phyloP scores from a whole-genome alignment of 2,113 vertebrate species.

The Propithecus coquereli region DNA sequence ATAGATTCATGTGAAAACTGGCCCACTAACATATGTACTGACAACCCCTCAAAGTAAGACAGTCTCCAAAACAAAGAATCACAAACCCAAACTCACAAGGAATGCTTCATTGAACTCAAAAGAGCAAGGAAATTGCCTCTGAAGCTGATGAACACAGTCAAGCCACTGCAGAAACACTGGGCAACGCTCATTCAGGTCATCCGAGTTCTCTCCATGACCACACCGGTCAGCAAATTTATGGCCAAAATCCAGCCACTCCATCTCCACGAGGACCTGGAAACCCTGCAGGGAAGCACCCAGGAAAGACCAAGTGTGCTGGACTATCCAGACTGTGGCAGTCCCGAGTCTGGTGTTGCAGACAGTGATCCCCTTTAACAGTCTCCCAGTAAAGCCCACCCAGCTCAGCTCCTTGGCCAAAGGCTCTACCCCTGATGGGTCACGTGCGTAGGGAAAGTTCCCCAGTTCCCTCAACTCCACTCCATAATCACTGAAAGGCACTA shows the following conservation, averaged over 20 bases:
- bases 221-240: constrained; percentile 99
- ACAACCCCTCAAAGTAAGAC: not conserved
- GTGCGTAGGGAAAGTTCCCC: not conserved
- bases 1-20: constrained; percentile 26
- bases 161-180: constrained; percentile 99
- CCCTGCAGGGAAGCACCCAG: constrained; percentile 83
- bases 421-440: not conserved
- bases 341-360: not conserved
- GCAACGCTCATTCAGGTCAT: constrained; percentile 97
- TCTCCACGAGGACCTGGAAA: constrained; percentile 98
- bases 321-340: not conserved
- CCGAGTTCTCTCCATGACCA: constrained; percentile 96
- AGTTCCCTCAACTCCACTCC: not conserved
- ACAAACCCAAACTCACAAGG: constrained; percentile 87
- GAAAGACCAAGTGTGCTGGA: not conserved
- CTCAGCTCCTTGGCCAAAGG: not conserved
- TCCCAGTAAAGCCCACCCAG: not conserved
- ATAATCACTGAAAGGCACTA: not conserved
- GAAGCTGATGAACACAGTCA: constrained; percentile 98
- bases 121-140: constrained; percentile 99
- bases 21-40: not conserved
- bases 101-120: constrained; percentile 99
- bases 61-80: constrained; percentile 15
- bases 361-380: not conserved
- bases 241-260: constrained; percentile 97